These are phyloP conservation scores for Scophthalmus maximus DNA, from an alignment of 2,113 vertebrate genomes.

Conservation along the genomic window DNA sequence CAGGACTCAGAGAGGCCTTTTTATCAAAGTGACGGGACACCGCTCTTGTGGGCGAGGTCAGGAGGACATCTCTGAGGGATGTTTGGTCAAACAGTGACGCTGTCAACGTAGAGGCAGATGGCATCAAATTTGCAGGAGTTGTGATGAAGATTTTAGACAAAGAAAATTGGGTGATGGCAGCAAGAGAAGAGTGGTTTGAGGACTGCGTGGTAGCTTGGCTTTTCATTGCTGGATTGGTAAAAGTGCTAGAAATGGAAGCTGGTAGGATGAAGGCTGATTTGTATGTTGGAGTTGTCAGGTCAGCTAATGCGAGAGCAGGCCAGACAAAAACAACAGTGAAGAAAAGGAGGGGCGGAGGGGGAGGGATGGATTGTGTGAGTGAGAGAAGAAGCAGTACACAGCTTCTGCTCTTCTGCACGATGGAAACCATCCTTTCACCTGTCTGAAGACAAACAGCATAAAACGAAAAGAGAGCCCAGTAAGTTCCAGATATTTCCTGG, in stretches of 20 bases:
- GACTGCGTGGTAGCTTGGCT: background rate
- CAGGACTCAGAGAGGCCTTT: too few species aligned
- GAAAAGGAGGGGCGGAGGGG: conserved; percentile 7
- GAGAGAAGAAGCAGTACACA: conserved; percentile 46
- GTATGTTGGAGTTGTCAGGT: background rate
- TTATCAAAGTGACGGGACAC: too few species aligned
- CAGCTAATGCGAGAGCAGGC: conserved; percentile 21
- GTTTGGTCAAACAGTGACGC: background rate
- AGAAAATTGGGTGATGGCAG: background rate
- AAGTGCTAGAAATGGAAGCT: background rate
- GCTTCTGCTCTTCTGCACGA: conserved; percentile 41
- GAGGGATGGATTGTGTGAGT: background rate
- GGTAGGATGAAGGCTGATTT: conserved; percentile 3
- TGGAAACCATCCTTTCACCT: conserved; percentile 60
- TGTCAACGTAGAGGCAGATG: conserved; percentile 5
- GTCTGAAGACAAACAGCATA: conserved; percentile 14
- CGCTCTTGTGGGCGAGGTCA: background rate
- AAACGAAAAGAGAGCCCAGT: too few species aligned
- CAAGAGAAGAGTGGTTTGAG: background rate
- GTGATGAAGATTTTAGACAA: background rate
- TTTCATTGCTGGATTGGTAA: background rate
- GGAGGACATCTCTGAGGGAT: background rate
- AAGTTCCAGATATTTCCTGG: too few species aligned
- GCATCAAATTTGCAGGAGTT: background rate
- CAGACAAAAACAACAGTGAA: conserved; percentile 21